phyloP scores from a whole-genome alignment of 1,140 invertebrate genomes.

The Trachymyrmex septentrionalis region DNA sequence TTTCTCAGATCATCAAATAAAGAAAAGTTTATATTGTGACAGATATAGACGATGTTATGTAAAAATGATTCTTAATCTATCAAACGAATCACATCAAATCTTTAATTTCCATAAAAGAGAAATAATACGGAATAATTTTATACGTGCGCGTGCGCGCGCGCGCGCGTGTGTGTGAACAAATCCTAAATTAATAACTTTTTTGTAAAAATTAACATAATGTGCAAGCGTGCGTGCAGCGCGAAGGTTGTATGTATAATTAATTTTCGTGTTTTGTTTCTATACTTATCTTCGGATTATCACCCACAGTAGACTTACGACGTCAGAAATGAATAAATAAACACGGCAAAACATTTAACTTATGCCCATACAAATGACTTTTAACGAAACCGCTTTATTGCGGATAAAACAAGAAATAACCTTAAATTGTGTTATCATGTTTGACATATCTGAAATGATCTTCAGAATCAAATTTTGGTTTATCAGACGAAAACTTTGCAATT shows the following conservation, averaged over 20 bases:
- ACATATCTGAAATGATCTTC: background rate
- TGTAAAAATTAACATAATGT: background rate
- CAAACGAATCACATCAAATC: background rate
- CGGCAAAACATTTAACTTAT: background rate
- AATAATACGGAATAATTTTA: background rate
- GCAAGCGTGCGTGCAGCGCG: no score
- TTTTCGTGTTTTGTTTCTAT: background rate
- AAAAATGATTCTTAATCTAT: constrained; percentile 14
- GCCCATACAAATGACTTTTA: constrained; percentile 10
- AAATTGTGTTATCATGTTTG: background rate
- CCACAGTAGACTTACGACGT: background rate
- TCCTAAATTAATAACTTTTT: background rate
- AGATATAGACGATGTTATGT: background rate
- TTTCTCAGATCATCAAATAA: constrained; percentile 5
- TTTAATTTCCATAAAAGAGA: background rate
- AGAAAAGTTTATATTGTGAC: constrained; percentile 10
- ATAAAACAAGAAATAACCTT: constrained; percentile 9
- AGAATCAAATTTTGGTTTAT: background rate
- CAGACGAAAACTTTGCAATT: background rate
- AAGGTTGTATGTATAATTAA: background rate
- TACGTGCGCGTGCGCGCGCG: background rate
- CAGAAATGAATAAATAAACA: constrained; percentile 7
- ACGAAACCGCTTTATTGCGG: constrained; percentile 16
- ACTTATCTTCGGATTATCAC: background rate
- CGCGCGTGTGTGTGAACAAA: background rate